These are phyloP conservation scores for Ochlodes sylvanus DNA, from an alignment of 2,888 invertebrate genomes.

Conservation along the genomic window DNA sequence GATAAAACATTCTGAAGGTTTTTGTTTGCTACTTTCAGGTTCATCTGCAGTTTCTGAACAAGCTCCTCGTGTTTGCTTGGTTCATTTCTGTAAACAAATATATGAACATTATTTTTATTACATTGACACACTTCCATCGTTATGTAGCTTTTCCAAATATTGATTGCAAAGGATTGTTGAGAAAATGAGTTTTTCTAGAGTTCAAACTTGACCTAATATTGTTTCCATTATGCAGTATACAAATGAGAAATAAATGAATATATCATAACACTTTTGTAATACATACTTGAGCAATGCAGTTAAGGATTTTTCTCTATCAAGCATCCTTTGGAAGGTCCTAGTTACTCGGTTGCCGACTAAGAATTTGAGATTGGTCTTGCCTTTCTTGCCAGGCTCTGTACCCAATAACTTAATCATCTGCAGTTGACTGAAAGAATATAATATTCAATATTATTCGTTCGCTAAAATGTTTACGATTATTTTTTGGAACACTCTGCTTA, in stretches of 20 bases:
- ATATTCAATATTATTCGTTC: neutral
- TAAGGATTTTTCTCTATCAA: constrained; percentile 88
- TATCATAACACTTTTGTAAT: neutral
- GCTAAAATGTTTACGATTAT: no score
- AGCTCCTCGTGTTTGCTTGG: constrained; percentile 89
- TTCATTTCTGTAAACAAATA: constrained; percentile 87
- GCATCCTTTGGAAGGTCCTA: constrained; percentile 84
- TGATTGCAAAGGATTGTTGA: constrained; percentile 11
- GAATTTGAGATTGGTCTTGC: constrained; percentile 87
- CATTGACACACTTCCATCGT: no score
- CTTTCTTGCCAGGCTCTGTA: constrained; percentile 90
- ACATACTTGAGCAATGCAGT: constrained; percentile 90
- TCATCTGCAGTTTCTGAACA: constrained; percentile 90
- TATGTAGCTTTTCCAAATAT: no score
- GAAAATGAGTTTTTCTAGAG: no score
- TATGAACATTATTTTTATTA: no score
- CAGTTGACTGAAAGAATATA: constrained; percentile 81
- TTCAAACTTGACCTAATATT: no score
- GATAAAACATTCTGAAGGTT: constrained; percentile 87
- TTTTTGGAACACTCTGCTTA: constrained; percentile 42
- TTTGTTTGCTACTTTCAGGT: constrained; percentile 87
- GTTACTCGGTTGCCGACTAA: constrained; percentile 89
- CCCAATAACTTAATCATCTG: constrained; percentile 88
- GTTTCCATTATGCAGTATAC: no score
- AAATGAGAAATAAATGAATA: no score